Evolutionary conservation across 35 echinoderm and acorn worm species (phyloP).

Genomic region (Apostichopus californicus): DNA sequence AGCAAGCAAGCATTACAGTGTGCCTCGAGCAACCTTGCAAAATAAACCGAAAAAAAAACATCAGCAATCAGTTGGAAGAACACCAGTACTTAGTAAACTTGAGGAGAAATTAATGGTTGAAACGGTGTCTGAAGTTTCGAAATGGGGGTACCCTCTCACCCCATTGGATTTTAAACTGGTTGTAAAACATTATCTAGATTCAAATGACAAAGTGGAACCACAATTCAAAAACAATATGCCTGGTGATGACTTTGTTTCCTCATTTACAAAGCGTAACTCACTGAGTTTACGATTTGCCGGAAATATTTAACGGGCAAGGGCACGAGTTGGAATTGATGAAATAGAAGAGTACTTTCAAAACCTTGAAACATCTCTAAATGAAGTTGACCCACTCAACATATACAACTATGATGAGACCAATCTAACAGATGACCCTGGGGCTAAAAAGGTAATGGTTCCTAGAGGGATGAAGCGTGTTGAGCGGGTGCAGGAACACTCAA

Average conservation of each 20-base stretch:
- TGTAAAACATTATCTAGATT: too few species aligned
- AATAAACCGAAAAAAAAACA: background rate
- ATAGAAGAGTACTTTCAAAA: conserved; percentile 14
- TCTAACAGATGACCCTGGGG: conserved; percentile 42
- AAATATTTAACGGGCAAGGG: background rate
- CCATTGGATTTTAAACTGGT: too few species aligned
- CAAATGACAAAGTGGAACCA: too few species aligned
- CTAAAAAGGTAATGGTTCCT: too few species aligned
- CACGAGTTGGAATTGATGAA: background rate
- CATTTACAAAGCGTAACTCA: background rate
- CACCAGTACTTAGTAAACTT: background rate
- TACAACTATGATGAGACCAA: background rate
- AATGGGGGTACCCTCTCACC: too few species aligned
- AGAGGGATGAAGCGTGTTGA: background rate
- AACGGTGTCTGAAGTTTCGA: background rate
- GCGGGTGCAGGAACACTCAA: conserved; percentile 16
- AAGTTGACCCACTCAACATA: background rate
- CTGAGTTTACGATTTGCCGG: too few species aligned
- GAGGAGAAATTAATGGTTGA: background rate
- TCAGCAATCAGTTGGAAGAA: background rate
- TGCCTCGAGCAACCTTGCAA: conserved; percentile 12
- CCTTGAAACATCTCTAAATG: background rate
- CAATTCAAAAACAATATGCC: background rate
- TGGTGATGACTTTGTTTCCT: background rate
- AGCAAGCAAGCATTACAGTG: background rate